Percentiles rank a stretch among this genome's conserved stretches.
These are phyloP conservation scores for Spatulosminthurus flaviceps DNA, from an alignment of 2,888 invertebrate genomes.

Conservation along the genomic window DNA sequence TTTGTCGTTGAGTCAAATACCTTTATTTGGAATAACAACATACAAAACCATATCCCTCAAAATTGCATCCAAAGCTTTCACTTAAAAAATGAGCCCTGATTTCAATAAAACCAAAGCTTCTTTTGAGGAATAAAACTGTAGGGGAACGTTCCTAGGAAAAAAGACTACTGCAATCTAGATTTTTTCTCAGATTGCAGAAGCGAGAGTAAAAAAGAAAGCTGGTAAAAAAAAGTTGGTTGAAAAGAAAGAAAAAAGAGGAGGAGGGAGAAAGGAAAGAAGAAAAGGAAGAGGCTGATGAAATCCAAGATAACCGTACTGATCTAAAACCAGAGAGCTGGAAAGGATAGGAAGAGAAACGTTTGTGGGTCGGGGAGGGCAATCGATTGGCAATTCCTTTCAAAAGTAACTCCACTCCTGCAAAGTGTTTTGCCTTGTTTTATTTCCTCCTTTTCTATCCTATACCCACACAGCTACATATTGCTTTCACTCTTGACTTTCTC, in stretches of 20 bases:
- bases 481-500: neutral
- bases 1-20: too few relatives aligned
- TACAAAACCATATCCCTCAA: too few relatives aligned
- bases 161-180: too few relatives aligned
- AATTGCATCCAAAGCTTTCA: too few relatives aligned
- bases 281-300: conserved; percentile 23
- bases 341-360: conserved; percentile 51
- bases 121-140: too few relatives aligned
- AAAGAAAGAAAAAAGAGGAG: neutral
- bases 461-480: neutral
- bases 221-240: too few relatives aligned
- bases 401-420: conserved; percentile 21
- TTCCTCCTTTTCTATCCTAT: neutral
- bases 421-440: conserved; percentile 20
- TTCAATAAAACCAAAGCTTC: too few relatives aligned
- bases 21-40: too few relatives aligned
- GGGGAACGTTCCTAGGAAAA: too few relatives aligned
- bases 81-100: too few relatives aligned
- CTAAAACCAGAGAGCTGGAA: conserved; percentile 4
- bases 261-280: conserved; percentile 18
- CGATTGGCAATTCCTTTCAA: conserved; percentile 57
- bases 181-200: too few relatives aligned
- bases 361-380: conserved; percentile 53
- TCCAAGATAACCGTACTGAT: conserved; percentile 16
- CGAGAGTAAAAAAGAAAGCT: too few relatives aligned